These are phyloP conservation scores for Rhaphigaster nebulosa DNA, from an alignment of 2,888 invertebrate species.

Conservation along the genomic window DNA sequence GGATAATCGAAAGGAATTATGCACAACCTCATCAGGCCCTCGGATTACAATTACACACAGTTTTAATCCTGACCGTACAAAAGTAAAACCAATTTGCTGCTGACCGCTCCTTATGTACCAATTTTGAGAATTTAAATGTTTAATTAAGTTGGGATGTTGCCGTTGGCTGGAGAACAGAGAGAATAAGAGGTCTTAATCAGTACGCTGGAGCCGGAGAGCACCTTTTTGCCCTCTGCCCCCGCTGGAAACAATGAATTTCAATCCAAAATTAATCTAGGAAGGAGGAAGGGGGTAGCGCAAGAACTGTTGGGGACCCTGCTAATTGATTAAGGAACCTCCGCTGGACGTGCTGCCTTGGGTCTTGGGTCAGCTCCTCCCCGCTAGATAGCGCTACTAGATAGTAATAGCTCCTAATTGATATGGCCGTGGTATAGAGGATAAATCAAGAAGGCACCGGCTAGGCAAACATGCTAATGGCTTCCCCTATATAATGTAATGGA, in stretches of 20 bases:
- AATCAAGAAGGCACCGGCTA: conserved; percentile 24
- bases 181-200: conserved; percentile 49
- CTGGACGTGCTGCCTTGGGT: conserved; percentile 44
- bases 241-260: conserved; percentile 66
- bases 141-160: background rate
- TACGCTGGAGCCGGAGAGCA: background rate
- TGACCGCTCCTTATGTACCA: background rate
- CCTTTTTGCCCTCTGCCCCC: conserved; percentile 48
- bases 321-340: conserved; percentile 36
- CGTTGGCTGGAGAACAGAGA: conserved; percentile 15
- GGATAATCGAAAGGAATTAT: background rate
- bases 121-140: conserved; percentile 34
- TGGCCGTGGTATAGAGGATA: conserved; percentile 17
- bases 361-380: background rate
- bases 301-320: background rate
- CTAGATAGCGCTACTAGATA: conserved; percentile 14
- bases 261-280: conserved; percentile 65
- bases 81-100: conserved; percentile 38
- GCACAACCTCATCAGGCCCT: background rate
- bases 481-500: conserved; percentile 18
- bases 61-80: conserved; percentile 5
- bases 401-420: conserved; percentile 48
- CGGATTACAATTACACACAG: background rate
- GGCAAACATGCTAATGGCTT: conserved; percentile 47
- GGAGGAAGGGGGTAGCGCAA: background rate